Conservation (phyloP, 2,797 vertebrate species). For the Esox masquinongy region DNA sequence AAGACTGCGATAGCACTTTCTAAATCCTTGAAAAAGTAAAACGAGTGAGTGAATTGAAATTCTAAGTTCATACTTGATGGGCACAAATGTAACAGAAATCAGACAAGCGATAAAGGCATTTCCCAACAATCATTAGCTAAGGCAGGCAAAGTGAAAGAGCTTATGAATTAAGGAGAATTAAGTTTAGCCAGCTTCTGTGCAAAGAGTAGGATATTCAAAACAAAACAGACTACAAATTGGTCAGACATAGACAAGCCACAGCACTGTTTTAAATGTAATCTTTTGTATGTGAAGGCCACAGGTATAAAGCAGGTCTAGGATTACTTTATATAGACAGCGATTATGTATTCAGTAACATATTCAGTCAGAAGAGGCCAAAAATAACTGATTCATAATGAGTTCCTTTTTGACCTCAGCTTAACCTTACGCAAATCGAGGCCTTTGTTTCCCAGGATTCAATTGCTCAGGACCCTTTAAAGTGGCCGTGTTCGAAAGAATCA, state of each 20-base stretch:
- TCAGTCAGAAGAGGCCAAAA: neutral
- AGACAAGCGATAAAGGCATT: slow-evolving; percentile 7
- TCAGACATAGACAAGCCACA: neutral
- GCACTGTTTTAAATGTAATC: neutral
- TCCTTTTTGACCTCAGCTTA: neutral
- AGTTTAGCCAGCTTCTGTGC: neutral
- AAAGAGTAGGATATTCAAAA: neutral
- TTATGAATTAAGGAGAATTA: neutral
- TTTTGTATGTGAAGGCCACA: slow-evolving; percentile 13
- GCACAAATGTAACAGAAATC: slow-evolving; percentile 1
- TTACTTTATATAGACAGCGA: slow-evolving; percentile 1
- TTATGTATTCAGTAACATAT: slow-evolving; percentile 14
- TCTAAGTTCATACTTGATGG: neutral
- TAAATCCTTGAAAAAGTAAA: neutral
- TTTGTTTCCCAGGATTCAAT: neutral
- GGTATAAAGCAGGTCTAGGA: slow-evolving; percentile 14
- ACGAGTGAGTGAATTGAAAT: no score
- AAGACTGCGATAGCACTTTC: neutral
- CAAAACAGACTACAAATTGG: neutral
- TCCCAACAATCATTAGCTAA: slow-evolving; percentile 9
- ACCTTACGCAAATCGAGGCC: neutral
- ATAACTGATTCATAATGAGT: neutral
- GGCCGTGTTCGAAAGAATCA: no score
- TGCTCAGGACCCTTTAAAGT: neutral
- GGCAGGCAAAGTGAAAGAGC: slow-evolving; percentile 5